A percentile compares a stretch with the other conserved stretches of the same genome.
These are phyloP conservation scores for Drosophila trichaetosa DNA, from an alignment of 2,888 invertebrate species.

Conservation along the genomic window DNA sequence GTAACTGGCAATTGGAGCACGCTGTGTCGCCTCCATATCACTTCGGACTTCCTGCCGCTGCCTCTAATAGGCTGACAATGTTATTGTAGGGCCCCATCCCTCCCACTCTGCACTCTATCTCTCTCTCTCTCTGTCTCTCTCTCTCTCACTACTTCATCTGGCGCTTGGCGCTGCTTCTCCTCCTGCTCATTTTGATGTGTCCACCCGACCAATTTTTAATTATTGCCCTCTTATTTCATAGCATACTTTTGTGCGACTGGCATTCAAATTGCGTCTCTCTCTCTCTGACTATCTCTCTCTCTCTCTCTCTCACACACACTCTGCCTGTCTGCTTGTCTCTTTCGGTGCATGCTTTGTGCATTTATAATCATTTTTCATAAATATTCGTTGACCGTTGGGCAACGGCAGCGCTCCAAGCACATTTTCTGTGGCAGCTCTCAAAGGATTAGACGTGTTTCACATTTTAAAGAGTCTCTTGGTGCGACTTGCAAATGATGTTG, in stretches of 20 bases:
- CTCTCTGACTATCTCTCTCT: neutral
- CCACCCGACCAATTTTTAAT: slow-evolving; percentile 53
- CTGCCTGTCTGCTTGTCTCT: neutral
- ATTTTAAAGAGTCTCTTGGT: slow-evolving; percentile 64
- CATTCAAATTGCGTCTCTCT: slow-evolving; percentile 41
- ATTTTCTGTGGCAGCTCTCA: slow-evolving; percentile 82
- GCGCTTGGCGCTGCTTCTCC: neutral
- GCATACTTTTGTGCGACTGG: slow-evolving; percentile 63
- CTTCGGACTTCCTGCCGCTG: slow-evolving; percentile 6
- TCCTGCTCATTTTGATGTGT: slow-evolving; percentile 7
- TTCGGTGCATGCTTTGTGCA: slow-evolving; percentile 73
- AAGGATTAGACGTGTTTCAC: slow-evolving; percentile 83
- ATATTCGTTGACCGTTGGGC: slow-evolving; percentile 60
- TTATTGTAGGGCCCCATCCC: neutral
- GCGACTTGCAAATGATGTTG: slow-evolving; percentile 14
- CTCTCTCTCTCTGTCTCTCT: slow-evolving; percentile 3
- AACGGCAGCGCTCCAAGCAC: slow-evolving; percentile 45
- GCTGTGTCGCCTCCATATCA: slow-evolving; percentile 33
- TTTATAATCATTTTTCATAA: slow-evolving; percentile 80
- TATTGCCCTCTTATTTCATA: slow-evolving; percentile 58
- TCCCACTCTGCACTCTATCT: slow-evolving; percentile 4
- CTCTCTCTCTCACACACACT: slow-evolving; percentile 4
- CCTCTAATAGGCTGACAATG: neutral
- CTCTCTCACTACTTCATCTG: neutral
- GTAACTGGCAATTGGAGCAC: slow-evolving; percentile 31